phyloP scores from a whole-genome alignment of 2,888 invertebrate species.

The Cephus spinipes region DNA sequence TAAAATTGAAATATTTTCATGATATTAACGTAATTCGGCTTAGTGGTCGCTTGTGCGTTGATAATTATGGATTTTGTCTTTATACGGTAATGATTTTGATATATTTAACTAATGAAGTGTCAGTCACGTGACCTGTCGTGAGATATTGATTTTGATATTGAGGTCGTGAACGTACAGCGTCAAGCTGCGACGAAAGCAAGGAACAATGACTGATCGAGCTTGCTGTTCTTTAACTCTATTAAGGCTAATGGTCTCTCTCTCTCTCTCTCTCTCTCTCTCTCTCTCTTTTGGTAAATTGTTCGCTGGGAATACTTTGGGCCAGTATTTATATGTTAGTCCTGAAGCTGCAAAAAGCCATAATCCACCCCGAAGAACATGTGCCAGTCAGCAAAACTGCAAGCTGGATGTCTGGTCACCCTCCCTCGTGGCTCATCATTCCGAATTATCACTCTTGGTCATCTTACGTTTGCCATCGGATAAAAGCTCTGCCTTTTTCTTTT shows the following conservation, averaged over 20 bases:
- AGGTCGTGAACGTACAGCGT: background rate
- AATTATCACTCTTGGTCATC: conserved; percentile 20
- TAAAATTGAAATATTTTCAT: too few relatives aligned
- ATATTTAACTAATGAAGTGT: background rate
- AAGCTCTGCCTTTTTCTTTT: conserved; percentile 1
- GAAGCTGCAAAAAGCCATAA: background rate
- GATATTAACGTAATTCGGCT: background rate
- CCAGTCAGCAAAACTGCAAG: background rate
- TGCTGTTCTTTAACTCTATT: background rate
- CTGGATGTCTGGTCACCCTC: conserved; percentile 7
- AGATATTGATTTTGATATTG: background rate
- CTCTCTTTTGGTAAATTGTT: background rate
- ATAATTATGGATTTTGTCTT: background rate
- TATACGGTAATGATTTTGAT: background rate
- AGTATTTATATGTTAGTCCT: background rate
- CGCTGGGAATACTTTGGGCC: background rate
- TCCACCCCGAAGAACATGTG: background rate
- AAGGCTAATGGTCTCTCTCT: background rate
- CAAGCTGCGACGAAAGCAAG: background rate
- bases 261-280: background rate
- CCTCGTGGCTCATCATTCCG: conserved; percentile 18
- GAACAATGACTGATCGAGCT: background rate
- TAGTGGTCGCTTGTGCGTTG: background rate
- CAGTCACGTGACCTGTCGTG: background rate
- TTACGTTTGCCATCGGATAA: conserved; percentile 2